These are phyloP conservation scores for Gandaritis pyraliata DNA, from an alignment of 2,888 invertebrate genomes.

Conservation along the genomic window DNA sequence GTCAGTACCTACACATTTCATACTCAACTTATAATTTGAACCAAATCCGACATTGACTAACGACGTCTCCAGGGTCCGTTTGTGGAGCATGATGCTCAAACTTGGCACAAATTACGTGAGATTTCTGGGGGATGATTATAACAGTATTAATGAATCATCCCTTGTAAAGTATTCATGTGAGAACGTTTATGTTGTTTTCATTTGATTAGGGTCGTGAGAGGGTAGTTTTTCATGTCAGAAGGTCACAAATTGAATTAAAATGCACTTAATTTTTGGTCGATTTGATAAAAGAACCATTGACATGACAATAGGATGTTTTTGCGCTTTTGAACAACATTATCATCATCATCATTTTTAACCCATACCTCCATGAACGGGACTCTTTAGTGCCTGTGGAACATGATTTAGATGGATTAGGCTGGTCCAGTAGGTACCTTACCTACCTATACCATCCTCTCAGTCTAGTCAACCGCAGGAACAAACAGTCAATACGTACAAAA, in stretches of 20 bases:
- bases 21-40: conserved; percentile 6
- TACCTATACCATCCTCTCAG: too few species aligned
- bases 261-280: conserved; percentile 26
- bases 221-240: conserved; percentile 27
- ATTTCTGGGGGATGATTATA: conserved; percentile 6
- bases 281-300: conserved; percentile 14
- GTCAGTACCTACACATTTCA: too few species aligned
- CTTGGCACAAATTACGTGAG: conserved; percentile 24
- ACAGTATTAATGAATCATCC: conserved; percentile 33
- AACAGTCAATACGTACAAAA: too few species aligned
- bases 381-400: too few species aligned
- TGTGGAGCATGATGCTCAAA: conserved; percentile 33
- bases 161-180: conserved; percentile 37
- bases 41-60: conserved; percentile 40
- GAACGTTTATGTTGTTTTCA: conserved; percentile 40
- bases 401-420: too few species aligned
- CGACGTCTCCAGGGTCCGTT: conserved; percentile 18
- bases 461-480: too few species aligned
- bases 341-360: too few species aligned
- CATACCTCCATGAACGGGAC: too few species aligned
- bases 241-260: conserved; percentile 25
- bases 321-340: not conserved
- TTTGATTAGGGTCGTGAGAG: conserved; percentile 39
- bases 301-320: not conserved
- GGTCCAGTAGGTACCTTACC: too few species aligned